Conservation (phyloP, 2,113 vertebrate genomes). For the Alosa alosa region DNA sequence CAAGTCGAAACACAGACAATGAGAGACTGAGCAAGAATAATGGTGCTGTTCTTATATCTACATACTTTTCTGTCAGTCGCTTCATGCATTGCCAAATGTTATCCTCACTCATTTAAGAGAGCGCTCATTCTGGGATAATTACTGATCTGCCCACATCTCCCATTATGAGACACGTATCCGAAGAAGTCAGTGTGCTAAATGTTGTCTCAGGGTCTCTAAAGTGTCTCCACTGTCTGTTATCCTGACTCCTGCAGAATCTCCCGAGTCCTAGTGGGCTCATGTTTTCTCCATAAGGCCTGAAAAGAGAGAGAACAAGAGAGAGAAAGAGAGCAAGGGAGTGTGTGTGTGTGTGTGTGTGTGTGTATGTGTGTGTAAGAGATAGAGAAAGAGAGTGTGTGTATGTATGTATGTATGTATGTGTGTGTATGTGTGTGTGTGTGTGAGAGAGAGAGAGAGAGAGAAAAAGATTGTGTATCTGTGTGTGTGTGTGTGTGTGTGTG, state of each 20-base stretch:
- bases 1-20: not conserved
- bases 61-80: not conserved
- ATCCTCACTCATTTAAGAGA: not conserved
- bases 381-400: not conserved
- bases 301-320: not conserved
- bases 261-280: not conserved
- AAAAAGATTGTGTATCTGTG: not conserved
- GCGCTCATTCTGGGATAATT: not conserved
- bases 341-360: not conserved
- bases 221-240: not conserved
- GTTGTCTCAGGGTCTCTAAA: not conserved
- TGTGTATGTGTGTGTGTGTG: not conserved
- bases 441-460: not conserved
- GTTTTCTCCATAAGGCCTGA: not conserved
- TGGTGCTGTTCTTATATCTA: not conserved
- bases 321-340: not conserved
- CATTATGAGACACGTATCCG: not conserved
- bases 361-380: not conserved
- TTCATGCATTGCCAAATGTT: not conserved
- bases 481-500: not conserved
- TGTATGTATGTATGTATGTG: not conserved
- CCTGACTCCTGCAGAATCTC: not conserved
- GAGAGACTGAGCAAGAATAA: not conserved
- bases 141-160: not conserved
- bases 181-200: not conserved